Evolutionary conservation across 2,797 vertebrate species (phyloP), one percentile per base, ranked within the genome.

Genomic region (Oryzias sinensis): DNA sequence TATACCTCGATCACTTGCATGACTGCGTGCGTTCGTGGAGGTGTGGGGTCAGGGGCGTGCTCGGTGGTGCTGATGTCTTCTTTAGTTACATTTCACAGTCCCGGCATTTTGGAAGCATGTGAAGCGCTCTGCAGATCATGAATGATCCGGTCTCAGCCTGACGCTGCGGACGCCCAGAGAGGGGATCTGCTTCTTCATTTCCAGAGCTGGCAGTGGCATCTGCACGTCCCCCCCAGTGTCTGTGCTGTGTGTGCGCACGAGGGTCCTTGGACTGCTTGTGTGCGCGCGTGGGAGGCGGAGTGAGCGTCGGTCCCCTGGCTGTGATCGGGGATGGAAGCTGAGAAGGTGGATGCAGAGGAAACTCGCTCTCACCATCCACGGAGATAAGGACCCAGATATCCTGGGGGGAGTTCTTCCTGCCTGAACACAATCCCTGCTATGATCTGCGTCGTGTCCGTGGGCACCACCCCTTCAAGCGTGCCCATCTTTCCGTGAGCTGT

Each of bases 281-380:
- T 44, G 59, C 25, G 66, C 20, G 48, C 43, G 77, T 27, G 56
- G 33, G 55, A 59, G 69, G 65, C 68, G 79, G 74, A 77, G 72
- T 72, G 78, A 76, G 71, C 50, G 62, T 81, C 70, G 68, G 55
- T 48, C 80, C 74, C 59, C 72, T 69, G 74, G 69, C 80, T 66
- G 75, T 66, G 85, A 69, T 74, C 47, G 67, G 76, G 72, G 82
- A 88, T 89, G 89, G 88, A 81, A 84, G 80, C 88, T 53, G 80
- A 70, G 86, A 79, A 87, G 84, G 83, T 82, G 82, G 87, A 88
- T 92, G 89, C 89, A 86, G 82, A 85, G 81, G 72, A 78, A 60
- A 74, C 63, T 77, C 61, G 64, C 66, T 79, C 71, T 61, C 68
- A 20, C 70, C 62, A 72, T 85, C 71, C 76, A 59, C 53, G 18